Conservation (phyloP, 2,888 invertebrate species). For the Ditula angustiorana region DNA sequence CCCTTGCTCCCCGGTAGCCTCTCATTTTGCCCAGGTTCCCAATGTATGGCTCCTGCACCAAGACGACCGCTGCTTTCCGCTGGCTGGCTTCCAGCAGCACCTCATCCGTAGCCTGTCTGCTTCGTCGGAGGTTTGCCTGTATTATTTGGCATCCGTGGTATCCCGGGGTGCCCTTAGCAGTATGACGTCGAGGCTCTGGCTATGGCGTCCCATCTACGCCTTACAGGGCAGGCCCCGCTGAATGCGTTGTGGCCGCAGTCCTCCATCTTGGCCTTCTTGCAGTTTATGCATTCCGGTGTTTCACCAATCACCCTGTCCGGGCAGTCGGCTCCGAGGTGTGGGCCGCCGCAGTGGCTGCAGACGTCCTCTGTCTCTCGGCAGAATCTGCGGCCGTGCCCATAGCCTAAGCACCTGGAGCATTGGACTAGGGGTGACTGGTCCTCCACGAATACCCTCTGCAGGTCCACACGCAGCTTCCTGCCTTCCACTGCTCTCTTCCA, state of each 20-base stretch:
- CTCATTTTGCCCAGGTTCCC: too few relatives aligned
- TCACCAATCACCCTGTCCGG: neutral
- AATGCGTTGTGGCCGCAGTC: neutral
- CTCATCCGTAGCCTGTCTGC: too few relatives aligned
- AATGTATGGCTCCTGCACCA: too few relatives aligned
- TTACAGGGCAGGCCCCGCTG: neutral
- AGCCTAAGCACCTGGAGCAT: neutral
- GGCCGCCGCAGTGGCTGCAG: neutral
- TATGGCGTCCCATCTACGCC: neutral
- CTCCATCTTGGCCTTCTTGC: neutral
- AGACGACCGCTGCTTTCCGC: too few relatives aligned
- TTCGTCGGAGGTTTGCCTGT: too few relatives aligned
- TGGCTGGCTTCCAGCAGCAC: too few relatives aligned
- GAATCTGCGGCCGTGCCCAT: too few relatives aligned
- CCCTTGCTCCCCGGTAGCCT: too few relatives aligned
- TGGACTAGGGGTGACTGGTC: neutral
- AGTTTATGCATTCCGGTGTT: neutral
- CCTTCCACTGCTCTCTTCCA: neutral
- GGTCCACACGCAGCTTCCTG: neutral
- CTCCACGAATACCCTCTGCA: neutral
- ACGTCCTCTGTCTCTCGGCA: too few relatives aligned
- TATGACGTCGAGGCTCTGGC: neutral
- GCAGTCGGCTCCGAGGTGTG: neutral
- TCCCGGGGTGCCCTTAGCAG: neutral
- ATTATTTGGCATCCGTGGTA: too few relatives aligned